Evolutionary conservation across 2,797 vertebrate genomes (phyloP), one percentile per base, ranked within the genome.

Genomic region (Yasuhikotakia modesta): DNA sequence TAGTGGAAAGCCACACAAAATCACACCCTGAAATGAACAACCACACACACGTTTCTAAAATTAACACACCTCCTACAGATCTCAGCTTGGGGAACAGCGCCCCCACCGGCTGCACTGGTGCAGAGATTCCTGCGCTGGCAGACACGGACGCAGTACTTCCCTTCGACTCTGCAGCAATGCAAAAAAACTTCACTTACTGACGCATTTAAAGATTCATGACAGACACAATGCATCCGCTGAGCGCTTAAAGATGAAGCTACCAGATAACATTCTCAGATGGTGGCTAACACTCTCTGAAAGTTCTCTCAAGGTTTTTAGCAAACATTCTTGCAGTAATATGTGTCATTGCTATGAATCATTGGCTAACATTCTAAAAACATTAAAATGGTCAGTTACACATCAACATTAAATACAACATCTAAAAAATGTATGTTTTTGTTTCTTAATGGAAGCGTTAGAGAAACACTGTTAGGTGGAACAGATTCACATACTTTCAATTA

Each of bases 61-160:
- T 19, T 11, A 39, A 12, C 71, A 2, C 21, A 70, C 91, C 90
- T 87, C 92, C 94, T 7, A 95, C 91, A 0, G 94, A 91, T 46
- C 95, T 89, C 39, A 96, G 92, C 83, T 93, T 96, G n/a, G 95
- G 94, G 71, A 97, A 96, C 73, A 96, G 90, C 3, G 93, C 91
- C 43, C 94, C 94, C 43, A 93, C 94, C 48, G 95, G 92, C 81
- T 87, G 86, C 0, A 88, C 87, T 10, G 90, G 89, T 1, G 87
- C 81, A 0, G 91, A 86, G 68, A 85, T 74, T 84, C 69, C 87
- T 27, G 24, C 79, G 24, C 60, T 14, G 5, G 12, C 64, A 11
- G 75, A 66, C 5, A 83, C 22, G 4, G 80, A 76, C 5, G 85
- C 84, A 50, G 82, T 83, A 22, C 89, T 85, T 86, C 91, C 92